Evolutionary conservation across 2,113 vertebrate genomes (phyloP).

Genomic region (Oryzias curvinotus): DNA sequence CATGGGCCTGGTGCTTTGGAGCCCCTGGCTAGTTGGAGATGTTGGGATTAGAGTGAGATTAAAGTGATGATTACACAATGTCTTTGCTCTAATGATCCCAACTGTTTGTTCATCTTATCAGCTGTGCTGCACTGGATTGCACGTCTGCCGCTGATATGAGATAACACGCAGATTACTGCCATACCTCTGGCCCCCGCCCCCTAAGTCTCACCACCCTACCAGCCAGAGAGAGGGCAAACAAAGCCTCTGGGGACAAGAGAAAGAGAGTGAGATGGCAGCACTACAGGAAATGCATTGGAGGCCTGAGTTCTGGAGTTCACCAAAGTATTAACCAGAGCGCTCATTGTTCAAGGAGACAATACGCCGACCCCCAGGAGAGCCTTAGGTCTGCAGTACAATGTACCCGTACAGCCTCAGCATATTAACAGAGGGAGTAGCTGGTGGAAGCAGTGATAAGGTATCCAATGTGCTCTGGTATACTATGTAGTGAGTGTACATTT

Average conservation of each 20-base stretch:
- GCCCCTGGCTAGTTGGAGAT: constrained; percentile 70
- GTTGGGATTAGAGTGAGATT: constrained; percentile 80
- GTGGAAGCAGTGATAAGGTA: constrained; percentile 60
- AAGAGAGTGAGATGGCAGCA: constrained; percentile 42
- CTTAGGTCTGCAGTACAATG: constrained; percentile 59
- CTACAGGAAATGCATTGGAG: constrained; percentile 57
- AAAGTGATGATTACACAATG: constrained; percentile 81
- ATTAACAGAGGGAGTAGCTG: constrained; percentile 61
- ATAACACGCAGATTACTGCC: constrained; percentile 67
- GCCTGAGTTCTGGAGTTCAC: constrained; percentile 60
- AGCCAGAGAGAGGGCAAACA: constrained; percentile 45
- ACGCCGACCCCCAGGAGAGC: constrained; percentile 66
- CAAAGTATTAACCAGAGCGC: constrained; percentile 70
- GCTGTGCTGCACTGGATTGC: constrained; percentile 73
- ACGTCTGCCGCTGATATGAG: constrained; percentile 67
- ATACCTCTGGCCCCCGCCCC: constrained; percentile 20
- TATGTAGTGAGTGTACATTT: constrained; percentile 58
- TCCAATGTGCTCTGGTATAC: constrained; percentile 58
- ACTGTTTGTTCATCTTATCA: constrained; percentile 84
- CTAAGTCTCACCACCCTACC: constrained; percentile 23
- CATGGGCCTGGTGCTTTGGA: constrained; percentile 41
- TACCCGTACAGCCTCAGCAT: constrained; percentile 54
- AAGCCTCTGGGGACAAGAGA: constrained; percentile 27
- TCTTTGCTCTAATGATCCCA: constrained; percentile 83
- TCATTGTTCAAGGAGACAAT: constrained; percentile 74